Base-by-base conservation (phyloP, 2,888 invertebrate genomes). In the Thymelicus sylvestris region DNA sequence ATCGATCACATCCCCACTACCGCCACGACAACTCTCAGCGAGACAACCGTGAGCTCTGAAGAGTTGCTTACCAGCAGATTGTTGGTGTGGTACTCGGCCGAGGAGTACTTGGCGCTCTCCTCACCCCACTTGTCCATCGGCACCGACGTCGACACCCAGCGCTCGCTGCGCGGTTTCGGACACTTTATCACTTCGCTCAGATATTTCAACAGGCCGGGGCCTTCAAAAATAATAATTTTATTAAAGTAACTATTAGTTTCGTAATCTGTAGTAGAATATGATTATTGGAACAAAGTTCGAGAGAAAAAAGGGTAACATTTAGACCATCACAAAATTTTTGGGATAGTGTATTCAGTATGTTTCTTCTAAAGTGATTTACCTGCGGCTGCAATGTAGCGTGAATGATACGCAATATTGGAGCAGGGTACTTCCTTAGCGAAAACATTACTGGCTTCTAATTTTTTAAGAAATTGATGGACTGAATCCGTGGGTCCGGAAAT, bases 381-480 rank as follows among this genome's bases (percentile, higher is more conserved):
- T 69, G 96, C 96, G 67, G 95, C 93, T 1, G 95, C 94, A 78
- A 98, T 97, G 79, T 97, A 97, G 52, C 96, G 95, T 60, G 98
- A 98, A 83, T 98, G 98, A 83, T 98, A 98, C 0, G 98, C 97
- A 74, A 98, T 97, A 79, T 98, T 97, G 15, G 97, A 96, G 74
- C 97, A 97, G 2, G 89, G 89, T 2, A 92, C 92, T 77, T 91
- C 91, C 60, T 86, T 91, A 0, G 91, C 91, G 59, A 92, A 92
- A n/a, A 91, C 83, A 1, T 83, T 80, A 48, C 85, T 80, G 8
- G 81, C 80, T 7, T 85, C 85, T 95, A 93, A 74, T 19, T 81
- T 66, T 0, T 80, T 92, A 0, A 96, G 95, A 76, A 96, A 96
- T 31, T 88, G 86, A 67, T 91, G 89, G 89, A 96, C 95, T 10